Evolutionary conservation across 2,888 invertebrate genomes (phyloP).

Genomic region (Ochropacha duplaris): DNA sequence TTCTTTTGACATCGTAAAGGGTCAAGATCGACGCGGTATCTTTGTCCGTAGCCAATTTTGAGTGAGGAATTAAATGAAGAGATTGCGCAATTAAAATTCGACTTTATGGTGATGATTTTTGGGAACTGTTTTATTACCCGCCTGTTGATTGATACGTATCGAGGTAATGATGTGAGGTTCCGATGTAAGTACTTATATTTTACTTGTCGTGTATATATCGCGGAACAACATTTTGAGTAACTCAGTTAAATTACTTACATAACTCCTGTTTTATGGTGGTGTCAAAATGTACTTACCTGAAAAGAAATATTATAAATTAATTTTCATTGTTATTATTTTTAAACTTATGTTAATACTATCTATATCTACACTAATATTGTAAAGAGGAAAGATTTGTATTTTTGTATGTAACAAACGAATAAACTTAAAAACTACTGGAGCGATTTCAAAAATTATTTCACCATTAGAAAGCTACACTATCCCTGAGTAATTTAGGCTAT

Average conservation of each 20-base stretch:
- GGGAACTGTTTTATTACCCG: not conserved
- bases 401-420: no score
- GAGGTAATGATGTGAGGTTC: not conserved
- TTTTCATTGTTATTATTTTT: not conserved
- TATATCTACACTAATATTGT: no score
- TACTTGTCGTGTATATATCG: not conserved
- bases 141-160: not conserved
- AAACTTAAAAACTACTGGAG: no score
- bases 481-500: no score
- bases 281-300: conserved; percentile 14
- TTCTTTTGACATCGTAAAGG: conserved; percentile 26
- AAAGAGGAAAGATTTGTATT: no score
- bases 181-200: not conserved
- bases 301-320: not conserved
- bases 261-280: not conserved
- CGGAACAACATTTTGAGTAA: not conserved
- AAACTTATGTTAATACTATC: not conserved
- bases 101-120: conserved; percentile 12
- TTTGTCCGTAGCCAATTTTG: conserved; percentile 16
- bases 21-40: conserved; percentile 31
- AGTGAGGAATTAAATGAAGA: conserved; percentile 20
- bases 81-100: conserved; percentile 25
- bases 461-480: no score
- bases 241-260: not conserved
- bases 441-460: no score